Evolutionary conservation across 2,113 vertebrate genomes (phyloP).

Genomic region (Aegypius monachus): DNA sequence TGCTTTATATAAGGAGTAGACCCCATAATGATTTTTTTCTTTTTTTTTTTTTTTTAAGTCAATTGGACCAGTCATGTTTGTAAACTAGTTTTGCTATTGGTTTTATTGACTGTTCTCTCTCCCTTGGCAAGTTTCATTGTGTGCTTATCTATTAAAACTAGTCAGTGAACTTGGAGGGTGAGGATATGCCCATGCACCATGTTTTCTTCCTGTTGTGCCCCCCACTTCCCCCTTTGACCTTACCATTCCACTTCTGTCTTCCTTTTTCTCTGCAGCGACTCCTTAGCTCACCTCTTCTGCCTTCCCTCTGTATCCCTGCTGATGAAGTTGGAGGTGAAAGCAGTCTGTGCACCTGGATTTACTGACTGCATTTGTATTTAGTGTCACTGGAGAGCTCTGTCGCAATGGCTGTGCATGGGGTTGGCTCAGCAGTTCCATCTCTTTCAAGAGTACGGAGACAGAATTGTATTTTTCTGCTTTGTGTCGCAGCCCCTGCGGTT

Average conservation of each 20-base stretch:
- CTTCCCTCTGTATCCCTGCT: background rate
- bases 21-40: background rate
- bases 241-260: background rate
- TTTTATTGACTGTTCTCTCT: background rate
- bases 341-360: background rate
- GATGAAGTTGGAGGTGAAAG: background rate
- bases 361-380: fast-evolving
- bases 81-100: background rate
- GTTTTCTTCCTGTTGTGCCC: background rate
- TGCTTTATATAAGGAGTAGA: background rate
- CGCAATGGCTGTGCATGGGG: fast-evolving
- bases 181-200: background rate
- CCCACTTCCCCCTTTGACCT: background rate
- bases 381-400: background rate
- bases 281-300: background rate
- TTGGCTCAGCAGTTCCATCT: background rate
- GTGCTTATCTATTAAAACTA: background rate
- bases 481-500: background rate
- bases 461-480: background rate
- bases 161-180: background rate
- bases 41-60: background rate
- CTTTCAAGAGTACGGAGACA: background rate
- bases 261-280: background rate
- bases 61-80: background rate
- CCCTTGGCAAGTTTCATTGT: background rate